phyloP scores from a whole-genome alignment of 2,888 invertebrate genomes.

The Notodonta ziczac region DNA sequence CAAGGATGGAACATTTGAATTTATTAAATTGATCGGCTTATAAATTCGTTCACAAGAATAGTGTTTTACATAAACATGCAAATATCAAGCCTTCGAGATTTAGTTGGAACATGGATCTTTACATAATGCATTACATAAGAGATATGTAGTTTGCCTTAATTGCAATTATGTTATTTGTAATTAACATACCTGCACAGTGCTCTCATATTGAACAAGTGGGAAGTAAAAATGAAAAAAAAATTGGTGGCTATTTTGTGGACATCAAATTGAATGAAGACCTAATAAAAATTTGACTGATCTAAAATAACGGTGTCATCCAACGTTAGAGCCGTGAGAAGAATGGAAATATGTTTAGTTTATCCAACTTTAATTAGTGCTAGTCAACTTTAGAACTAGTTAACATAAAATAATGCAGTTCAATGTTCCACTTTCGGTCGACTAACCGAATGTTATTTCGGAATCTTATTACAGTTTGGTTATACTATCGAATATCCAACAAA shows the following conservation, averaged over 20 bases:
- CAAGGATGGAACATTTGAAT: neutral
- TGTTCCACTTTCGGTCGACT: conserved; percentile 27
- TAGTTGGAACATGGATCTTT: conserved; percentile 11
- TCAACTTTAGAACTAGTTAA: neutral
- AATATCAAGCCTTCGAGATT: conserved; percentile 16
- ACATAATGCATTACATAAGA: conserved; percentile 20
- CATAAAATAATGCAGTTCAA: neutral
- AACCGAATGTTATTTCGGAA: conserved; percentile 19
- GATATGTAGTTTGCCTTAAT: neutral
- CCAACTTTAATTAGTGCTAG: too few relatives aligned
- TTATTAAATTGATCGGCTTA: neutral
- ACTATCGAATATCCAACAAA: conserved; percentile 9
- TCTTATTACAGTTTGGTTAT: conserved; percentile 24
- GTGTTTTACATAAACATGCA: conserved; percentile 25
- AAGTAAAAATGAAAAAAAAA: too few relatives aligned
- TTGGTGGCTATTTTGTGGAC: too few relatives aligned
- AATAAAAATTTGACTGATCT: too few relatives aligned
- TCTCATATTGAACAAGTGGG: too few relatives aligned
- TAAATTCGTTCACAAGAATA: conserved; percentile 13
- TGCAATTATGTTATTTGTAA: too few relatives aligned
- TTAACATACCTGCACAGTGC: too few relatives aligned
- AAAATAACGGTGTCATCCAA: too few relatives aligned
- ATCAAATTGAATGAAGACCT: too few relatives aligned
- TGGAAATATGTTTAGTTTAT: too few relatives aligned
- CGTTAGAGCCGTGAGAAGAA: too few relatives aligned